phyloP scores from a whole-genome alignment of 2,888 invertebrate genomes.

The Cinara cedri region DNA sequence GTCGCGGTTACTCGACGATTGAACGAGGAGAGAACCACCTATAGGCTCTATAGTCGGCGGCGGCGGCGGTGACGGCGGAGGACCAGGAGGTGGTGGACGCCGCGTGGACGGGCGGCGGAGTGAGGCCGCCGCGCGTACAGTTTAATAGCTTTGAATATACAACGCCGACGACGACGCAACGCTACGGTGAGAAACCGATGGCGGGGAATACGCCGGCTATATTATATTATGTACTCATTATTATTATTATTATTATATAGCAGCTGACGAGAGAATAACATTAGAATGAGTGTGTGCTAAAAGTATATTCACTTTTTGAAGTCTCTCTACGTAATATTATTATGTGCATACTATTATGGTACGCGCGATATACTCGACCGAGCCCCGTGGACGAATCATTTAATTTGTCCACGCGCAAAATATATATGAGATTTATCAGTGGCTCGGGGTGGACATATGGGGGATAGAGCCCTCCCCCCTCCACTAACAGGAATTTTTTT shows the following conservation, averaged over 20 bases:
- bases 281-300: slow-evolving; percentile 54
- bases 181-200: slow-evolving; percentile 20
- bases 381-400: too few relatives aligned
- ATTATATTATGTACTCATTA: too few relatives aligned
- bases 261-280: slow-evolving; percentile 50
- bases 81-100: background rate
- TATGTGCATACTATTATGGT: too few relatives aligned
- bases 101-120: background rate
- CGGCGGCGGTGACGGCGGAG: background rate
- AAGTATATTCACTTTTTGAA: slow-evolving; percentile 46
- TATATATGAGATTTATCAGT: too few relatives aligned
- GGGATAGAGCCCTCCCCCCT: too few relatives aligned
- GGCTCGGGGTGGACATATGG: too few relatives aligned
- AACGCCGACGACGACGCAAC: background rate
- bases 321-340: background rate
- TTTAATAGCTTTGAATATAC: slow-evolving; percentile 54
- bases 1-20: slow-evolving; percentile 53
- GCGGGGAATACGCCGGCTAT: slow-evolving; percentile 16
- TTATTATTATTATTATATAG: too few relatives aligned
- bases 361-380: too few relatives aligned
- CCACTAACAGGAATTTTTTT: too few relatives aligned
- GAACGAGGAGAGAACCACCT: background rate
- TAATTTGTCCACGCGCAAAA: too few relatives aligned
- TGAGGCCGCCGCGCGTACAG: slow-evolving; percentile 11
- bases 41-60: background rate